These are phyloP conservation scores for Cephus rjabovi DNA, from an alignment of 2,888 invertebrate species.

Conservation along the genomic window DNA sequence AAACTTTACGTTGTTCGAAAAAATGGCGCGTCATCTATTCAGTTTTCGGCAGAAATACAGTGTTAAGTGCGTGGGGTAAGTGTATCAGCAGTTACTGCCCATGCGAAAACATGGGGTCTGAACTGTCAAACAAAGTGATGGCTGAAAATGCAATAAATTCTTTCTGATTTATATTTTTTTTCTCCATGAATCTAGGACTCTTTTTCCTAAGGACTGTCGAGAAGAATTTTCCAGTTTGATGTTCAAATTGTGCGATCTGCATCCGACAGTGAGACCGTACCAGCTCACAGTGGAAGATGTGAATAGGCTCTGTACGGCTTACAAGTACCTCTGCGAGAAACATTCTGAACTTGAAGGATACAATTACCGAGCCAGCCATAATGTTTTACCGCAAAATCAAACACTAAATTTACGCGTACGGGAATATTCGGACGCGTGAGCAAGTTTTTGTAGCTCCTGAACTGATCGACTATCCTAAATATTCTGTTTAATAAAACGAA, in stretches of 20 bases:
- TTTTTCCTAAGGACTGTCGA: constrained; percentile 80
- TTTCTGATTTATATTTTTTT: constrained; percentile 18
- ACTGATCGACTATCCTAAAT: neutral
- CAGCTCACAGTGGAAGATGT: constrained; percentile 84
- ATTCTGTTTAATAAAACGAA: neutral
- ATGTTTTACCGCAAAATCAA: constrained; percentile 28
- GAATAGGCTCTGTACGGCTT: constrained; percentile 80
- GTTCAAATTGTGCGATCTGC: constrained; percentile 78
- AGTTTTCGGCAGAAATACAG: constrained; percentile 89
- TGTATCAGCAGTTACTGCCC: constrained; percentile 18
- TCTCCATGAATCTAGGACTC: constrained; percentile 65
- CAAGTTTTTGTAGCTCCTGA: no score
- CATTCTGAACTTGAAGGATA: constrained; percentile 76
- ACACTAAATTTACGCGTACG: constrained; percentile 4
- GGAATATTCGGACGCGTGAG: neutral
- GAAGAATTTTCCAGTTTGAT: constrained; percentile 76
- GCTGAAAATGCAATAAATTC: no score
- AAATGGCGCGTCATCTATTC: constrained; percentile 88
- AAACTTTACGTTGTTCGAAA: constrained; percentile 89
- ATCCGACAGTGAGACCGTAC: constrained; percentile 77
- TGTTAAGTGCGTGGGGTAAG: constrained; percentile 74
- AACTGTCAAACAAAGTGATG: no score
- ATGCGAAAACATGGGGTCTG: no score
- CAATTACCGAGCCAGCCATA: constrained; percentile 74
- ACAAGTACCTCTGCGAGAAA: constrained; percentile 77